Evolutionary conservation across 64 coral and sea anemone species (phyloP), one percentile per base, ranked within the genome.

Genomic region (Anthopleura sola): DNA sequence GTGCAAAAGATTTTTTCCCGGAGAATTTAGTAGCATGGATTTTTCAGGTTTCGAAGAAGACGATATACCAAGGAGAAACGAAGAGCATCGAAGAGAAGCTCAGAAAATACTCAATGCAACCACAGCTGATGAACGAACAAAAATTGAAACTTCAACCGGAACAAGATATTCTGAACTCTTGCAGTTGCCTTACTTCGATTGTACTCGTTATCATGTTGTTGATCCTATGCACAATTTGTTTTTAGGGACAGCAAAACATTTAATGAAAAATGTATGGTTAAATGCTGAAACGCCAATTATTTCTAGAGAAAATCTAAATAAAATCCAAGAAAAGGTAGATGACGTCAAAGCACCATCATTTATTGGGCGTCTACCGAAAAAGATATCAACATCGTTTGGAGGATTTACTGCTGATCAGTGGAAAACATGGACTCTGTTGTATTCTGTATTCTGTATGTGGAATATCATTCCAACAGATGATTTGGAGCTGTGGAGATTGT

Each of bases 321-420:
- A 93, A 44, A 64, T 88, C 9, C 88, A 94, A 23, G 78, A 94
- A n/a, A 89, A 94, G 86, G 4, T 94, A 39, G 88, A 94, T 66
- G 75, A 75, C 36, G 19, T 94, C 32, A 90, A 57, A 86, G 87
- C 76, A 57, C 84, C 92, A 78, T 83, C 88, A 21, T 86, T 23
- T 78, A 75, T 88, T 32, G 75, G 90, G 32, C 68, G 90, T 13
- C 79, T 87, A 16, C 90, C 84, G 17, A 74, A 81, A 23, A 91
- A 91, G 71, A 94, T 87, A 83, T 36, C 28, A n/a, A 94, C 82
- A 49, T 86, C 33, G 23, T 94, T 56, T 94, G 87, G 92, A 6
- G 92, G 92, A 56, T 94, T 94, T 49, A 94, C 83, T 64, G 88
- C 88, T 78, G 87, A 94, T 78, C 87, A 90, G 80, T 94, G 92